A percentile compares a stretch with the other conserved stretches of the same genome.
phyloP scores from a whole-genome alignment of 2,113 vertebrate species.

The Narcine bancroftii region DNA sequence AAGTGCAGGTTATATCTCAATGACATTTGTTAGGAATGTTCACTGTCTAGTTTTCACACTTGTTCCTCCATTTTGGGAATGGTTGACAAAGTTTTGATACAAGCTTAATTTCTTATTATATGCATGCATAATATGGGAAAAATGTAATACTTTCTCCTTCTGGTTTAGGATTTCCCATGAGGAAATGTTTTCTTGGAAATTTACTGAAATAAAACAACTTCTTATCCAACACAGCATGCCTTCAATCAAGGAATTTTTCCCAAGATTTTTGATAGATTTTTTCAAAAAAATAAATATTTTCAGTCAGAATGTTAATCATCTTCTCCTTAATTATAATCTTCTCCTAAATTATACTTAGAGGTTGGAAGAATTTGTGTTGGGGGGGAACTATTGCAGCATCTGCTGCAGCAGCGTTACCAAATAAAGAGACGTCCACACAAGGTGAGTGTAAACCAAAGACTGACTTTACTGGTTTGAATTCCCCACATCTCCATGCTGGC shows the following conservation, averaged over 20 bases:
- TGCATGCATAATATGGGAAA: neutral
- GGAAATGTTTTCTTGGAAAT: neutral
- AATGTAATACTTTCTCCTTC: neutral
- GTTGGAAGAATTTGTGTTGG: no score
- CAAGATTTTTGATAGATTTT: neutral
- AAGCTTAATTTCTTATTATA: neutral
- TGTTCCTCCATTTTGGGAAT: neutral
- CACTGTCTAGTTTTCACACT: neutral
- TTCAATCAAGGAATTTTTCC: neutral
- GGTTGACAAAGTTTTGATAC: neutral
- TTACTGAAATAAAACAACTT: no score
- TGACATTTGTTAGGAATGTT: neutral
- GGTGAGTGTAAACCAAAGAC: no score
- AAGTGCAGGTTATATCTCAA: neutral
- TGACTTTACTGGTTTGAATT: no score
- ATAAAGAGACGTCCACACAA: no score
- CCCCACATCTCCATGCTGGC: no score
- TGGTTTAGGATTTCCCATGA: neutral
- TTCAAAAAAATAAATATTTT: neutral
- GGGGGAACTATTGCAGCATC: no score
- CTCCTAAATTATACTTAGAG: no score
- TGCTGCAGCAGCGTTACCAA: no score
- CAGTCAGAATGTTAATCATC: neutral
- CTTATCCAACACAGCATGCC: no score
- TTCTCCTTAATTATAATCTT: no score